These are phyloP conservation scores for Drosophila melanosoma DNA, from an alignment of 2,888 invertebrate genomes.

Conservation along the genomic window DNA sequence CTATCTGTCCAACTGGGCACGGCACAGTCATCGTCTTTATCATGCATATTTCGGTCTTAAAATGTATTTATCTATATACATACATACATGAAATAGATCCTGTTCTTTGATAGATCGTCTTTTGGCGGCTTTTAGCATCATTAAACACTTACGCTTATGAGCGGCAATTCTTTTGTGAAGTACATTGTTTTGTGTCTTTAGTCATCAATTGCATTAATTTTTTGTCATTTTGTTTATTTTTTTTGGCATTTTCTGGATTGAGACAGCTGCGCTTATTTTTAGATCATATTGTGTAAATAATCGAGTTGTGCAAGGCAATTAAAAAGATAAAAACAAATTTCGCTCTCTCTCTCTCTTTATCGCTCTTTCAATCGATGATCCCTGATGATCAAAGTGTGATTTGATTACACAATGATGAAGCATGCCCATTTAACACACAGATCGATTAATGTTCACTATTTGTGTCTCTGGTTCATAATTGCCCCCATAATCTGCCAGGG, in stretches of 20 bases:
- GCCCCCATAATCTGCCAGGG: conserved; percentile 19
- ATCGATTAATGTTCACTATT: conserved; percentile 17
- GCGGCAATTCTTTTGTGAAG: conserved; percentile 58
- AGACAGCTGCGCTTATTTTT: conserved; percentile 34
- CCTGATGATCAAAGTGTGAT: not conserved
- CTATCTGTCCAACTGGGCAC: conserved; percentile 15
- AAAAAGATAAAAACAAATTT: conserved; percentile 14
- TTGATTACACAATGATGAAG: conserved; percentile 29
- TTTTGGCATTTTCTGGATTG: conserved; percentile 16
- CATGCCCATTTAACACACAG: conserved; percentile 15
- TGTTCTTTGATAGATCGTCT: conserved; percentile 40
- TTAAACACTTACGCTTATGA: conserved; percentile 37
- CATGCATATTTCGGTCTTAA: conserved; percentile 56
- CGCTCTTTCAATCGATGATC: conserved; percentile 17
- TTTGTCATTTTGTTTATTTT: not conserved
- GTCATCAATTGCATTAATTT: conserved; percentile 48
- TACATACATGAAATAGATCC: conserved; percentile 41
- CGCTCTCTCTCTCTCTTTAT: conserved; percentile 11
- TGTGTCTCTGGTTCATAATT: conserved; percentile 35
- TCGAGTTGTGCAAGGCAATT: conserved; percentile 42
- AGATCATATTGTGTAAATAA: conserved; percentile 30
- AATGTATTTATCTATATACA: conserved; percentile 5
- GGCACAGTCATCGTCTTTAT: conserved; percentile 22
- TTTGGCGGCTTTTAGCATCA: conserved; percentile 15
- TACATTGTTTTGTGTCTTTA: conserved; percentile 28